Conservation (phyloP, 2,797 vertebrate species). For the Rhabdomys pumilio region DNA sequence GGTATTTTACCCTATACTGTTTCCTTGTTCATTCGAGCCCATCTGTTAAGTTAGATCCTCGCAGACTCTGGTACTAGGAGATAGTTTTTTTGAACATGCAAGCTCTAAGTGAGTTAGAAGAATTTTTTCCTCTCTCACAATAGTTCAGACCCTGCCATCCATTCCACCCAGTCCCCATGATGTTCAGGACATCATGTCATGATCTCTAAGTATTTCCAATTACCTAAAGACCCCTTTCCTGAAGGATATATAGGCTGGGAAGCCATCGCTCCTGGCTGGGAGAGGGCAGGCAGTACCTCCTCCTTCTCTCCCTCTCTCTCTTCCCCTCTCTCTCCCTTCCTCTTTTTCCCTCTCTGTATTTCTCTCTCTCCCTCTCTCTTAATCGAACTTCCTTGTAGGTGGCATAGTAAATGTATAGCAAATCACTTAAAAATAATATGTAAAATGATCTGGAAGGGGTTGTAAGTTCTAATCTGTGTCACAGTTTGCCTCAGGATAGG, state of each 20-base stretch:
- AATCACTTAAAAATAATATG: background rate
- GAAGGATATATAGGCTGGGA: background rate
- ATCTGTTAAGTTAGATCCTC: constrained; percentile 42
- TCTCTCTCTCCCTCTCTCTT: background rate
- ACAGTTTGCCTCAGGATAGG: background rate
- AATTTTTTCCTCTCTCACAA: background rate
- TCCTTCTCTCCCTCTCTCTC: background rate
- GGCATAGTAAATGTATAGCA: constrained; percentile 35
- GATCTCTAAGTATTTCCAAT: background rate
- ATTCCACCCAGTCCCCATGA: background rate
- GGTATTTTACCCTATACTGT: constrained; percentile 37
- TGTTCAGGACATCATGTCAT: background rate
- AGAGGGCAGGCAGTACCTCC: background rate
- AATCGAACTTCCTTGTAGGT: background rate
- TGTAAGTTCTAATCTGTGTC: constrained; percentile 39
- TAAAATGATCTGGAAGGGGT: constrained; percentile 22
- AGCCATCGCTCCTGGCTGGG: background rate
- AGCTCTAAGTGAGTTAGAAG: background rate
- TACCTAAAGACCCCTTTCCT: background rate
- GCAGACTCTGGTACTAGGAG: background rate
- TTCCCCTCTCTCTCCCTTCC: too few relatives aligned
- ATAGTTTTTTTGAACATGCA: constrained; percentile 42
- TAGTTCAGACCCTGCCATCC: background rate
- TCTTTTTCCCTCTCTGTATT: background rate
- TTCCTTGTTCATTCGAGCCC: constrained; percentile 16